phyloP scores from a whole-genome alignment of 2,797 vertebrate species.

The Gallinago nigripennis region DNA sequence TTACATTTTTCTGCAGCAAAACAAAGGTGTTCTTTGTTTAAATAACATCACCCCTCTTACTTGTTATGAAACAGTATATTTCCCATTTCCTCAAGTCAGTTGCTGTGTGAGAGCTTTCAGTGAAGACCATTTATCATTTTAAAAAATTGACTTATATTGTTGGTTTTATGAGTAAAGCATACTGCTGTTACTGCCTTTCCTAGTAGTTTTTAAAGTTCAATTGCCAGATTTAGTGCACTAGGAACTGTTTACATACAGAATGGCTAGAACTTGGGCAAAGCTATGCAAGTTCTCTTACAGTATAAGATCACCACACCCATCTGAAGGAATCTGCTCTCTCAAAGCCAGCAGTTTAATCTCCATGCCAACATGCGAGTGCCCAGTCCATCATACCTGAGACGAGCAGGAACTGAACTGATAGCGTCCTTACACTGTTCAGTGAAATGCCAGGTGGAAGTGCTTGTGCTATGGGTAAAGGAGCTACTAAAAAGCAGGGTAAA shows the following conservation, averaged over 20 bases:
- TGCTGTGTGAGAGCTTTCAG: constrained; percentile 27
- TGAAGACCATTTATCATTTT: not conserved
- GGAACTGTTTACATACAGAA: not conserved
- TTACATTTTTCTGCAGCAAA: constrained; percentile 13
- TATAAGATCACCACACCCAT: not conserved
- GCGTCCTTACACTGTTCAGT: not conserved
- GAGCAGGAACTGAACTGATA: not conserved
- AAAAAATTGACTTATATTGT: not conserved
- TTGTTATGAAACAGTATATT: constrained; percentile 47
- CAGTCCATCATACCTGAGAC: not conserved
- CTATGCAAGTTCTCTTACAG: not conserved
- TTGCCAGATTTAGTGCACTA: not conserved
- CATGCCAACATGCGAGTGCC: accelerated
- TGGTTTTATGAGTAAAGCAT: constrained; percentile 15
- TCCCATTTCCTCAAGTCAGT: constrained; percentile 3
- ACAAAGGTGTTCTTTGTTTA: constrained; percentile 46
- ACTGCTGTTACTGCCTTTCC: not conserved
- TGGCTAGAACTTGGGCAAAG: not conserved
- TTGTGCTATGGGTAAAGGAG: not conserved
- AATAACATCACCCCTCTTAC: not conserved
- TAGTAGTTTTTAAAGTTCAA: not conserved
- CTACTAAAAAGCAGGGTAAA: not conserved
- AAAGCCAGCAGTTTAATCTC: not conserved
- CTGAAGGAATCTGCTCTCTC: not conserved
- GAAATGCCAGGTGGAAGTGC: not conserved